These are phyloP conservation scores for Orthosia cruda DNA, from an alignment of 2,888 invertebrate species.

Conservation along the genomic window DNA sequence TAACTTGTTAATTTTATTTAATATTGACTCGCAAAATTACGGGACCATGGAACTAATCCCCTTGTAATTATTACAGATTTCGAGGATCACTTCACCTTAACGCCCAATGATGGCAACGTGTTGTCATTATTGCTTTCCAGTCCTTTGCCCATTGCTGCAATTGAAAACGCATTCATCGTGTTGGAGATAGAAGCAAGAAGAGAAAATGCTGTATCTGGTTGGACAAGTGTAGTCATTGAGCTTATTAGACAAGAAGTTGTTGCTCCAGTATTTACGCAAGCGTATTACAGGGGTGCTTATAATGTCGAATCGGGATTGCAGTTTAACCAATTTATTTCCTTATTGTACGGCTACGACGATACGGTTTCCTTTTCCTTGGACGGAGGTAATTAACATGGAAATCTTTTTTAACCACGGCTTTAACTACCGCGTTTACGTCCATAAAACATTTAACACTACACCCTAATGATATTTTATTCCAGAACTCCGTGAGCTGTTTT, in stretches of 20 bases:
- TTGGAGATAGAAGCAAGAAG: slow-evolving; percentile 82
- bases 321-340: slow-evolving; percentile 71
- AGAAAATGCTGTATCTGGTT: slow-evolving; percentile 76
- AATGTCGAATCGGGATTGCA: slow-evolving; percentile 68
- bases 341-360: slow-evolving; percentile 75
- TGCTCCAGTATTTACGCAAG: slow-evolving; percentile 73
- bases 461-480: slow-evolving; percentile 39
- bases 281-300: slow-evolving; percentile 77
- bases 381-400: slow-evolving; percentile 71
- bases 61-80: slow-evolving; percentile 73
- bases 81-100: slow-evolving; percentile 69
- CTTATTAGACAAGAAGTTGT: slow-evolving; percentile 69
- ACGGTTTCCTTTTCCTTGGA: slow-evolving; percentile 74
- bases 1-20: neutral
- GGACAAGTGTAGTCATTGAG: slow-evolving; percentile 76
- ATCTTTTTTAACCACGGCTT: slow-evolving; percentile 13
- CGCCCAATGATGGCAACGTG: slow-evolving; percentile 62
- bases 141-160: slow-evolving; percentile 68
- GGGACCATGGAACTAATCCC: neutral
- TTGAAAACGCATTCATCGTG: slow-evolving; percentile 75
- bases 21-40: neutral
- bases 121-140: slow-evolving; percentile 67
- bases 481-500: slow-evolving; percentile 58
- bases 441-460: neutral
- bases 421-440: neutral